phyloP scores from a whole-genome alignment of 2,888 invertebrate genomes.

The Agrochola lota region DNA sequence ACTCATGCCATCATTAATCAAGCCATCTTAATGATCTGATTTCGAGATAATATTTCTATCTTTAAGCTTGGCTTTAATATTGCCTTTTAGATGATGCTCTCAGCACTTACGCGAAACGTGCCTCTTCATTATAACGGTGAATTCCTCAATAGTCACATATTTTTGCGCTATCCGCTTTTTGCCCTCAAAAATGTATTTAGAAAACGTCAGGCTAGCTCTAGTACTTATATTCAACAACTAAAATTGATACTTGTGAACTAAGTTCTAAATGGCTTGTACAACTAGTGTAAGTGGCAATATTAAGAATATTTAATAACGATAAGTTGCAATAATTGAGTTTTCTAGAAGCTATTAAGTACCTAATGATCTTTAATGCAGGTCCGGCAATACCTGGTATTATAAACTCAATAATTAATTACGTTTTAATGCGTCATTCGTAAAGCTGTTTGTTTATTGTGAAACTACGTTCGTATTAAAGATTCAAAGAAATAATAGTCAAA shows the following conservation, averaged over 20 bases:
- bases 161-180: conserved; percentile 19
- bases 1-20: conserved; percentile 81
- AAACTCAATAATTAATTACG: conserved; percentile 44
- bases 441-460: conserved; percentile 17
- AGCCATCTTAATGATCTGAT: conserved; percentile 53
- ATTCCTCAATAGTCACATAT: conserved; percentile 12
- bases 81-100: background rate
- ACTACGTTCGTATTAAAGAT: conserved; percentile 50
- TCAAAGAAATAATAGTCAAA: conserved; percentile 41
- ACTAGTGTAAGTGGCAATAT: conserved; percentile 8
- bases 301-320: conserved; percentile 22
- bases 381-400: conserved; percentile 31
- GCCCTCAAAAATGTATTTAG: background rate
- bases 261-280: conserved; percentile 5
- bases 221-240: background rate
- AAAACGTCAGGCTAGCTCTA: background rate
- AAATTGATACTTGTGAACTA: conserved; percentile 9
- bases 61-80: background rate
- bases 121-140: conserved; percentile 8
- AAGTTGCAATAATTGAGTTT: conserved; percentile 26
- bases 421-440: conserved; percentile 35
- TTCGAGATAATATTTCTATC: conserved; percentile 38
- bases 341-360: conserved; percentile 21
- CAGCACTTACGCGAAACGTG: conserved; percentile 18
- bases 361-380: conserved; percentile 40